Evolutionary conservation across 2,113 vertebrate species (phyloP).

Genomic region (Pseudopipra pipra): DNA sequence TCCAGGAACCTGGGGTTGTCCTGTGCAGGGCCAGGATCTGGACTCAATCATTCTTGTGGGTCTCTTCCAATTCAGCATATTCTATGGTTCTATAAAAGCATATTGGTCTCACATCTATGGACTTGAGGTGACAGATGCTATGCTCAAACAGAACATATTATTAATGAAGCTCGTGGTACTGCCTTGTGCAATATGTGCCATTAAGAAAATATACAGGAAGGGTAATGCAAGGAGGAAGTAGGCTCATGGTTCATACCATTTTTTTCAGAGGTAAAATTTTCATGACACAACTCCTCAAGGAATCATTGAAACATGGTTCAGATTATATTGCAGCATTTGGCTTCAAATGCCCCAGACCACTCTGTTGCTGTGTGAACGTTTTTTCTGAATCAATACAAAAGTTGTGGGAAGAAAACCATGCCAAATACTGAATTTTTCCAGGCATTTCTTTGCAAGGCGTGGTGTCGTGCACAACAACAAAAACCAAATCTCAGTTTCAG

Average conservation of each 20-base stretch:
- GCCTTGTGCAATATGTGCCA: not conserved
- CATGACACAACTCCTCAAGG: not conserved
- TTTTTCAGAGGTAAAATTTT: not conserved
- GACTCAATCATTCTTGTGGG: not conserved
- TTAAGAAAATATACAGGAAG: not conserved
- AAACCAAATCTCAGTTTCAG: not conserved
- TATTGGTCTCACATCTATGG: not conserved
- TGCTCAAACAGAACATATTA: not conserved
- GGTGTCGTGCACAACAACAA: not conserved
- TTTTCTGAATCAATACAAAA: not conserved
- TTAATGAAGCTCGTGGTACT: not conserved
- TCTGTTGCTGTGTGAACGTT: not conserved
- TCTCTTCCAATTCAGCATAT: not conserved
- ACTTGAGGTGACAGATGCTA: not conserved
- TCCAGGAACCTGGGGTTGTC: not conserved
- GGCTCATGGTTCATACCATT: not conserved
- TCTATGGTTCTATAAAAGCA: not conserved
- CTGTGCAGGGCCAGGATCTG: not conserved
- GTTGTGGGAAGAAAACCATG: not conserved
- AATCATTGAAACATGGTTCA: not conserved
- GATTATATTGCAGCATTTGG: not conserved
- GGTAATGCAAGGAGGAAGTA: not conserved
- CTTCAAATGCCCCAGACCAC: not conserved
- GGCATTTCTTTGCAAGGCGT: not conserved
- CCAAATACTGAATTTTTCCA: not conserved